Conservation (phyloP, 2,797 vertebrate genomes). For the Otus scops region DNA sequence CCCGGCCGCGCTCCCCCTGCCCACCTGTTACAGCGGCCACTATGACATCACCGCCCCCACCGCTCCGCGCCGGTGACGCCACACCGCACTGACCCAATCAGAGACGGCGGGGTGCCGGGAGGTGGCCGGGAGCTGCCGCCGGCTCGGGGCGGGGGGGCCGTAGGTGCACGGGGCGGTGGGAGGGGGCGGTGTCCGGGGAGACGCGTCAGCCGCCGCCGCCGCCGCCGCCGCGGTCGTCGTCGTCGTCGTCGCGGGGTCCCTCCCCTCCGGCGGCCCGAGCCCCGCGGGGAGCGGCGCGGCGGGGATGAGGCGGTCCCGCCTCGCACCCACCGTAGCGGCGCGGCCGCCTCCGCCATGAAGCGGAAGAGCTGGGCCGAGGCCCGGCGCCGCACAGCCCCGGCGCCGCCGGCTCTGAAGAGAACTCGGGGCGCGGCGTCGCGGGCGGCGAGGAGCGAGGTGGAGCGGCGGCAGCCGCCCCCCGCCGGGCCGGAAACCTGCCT, state of each 20-base stretch:
- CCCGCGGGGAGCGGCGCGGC: background rate
- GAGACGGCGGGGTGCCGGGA: background rate
- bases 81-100: background rate
- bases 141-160: background rate
- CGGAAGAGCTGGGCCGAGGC: slow-evolving; percentile 50
- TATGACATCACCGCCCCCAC: slow-evolving; percentile 1
- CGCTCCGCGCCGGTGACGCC: background rate
- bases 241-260: background rate
- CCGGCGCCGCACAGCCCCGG: slow-evolving; percentile 12
- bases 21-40: background rate
- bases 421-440: background rate
- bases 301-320: background rate
- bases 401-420: slow-evolving; percentile 42
- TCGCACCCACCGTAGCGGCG: background rate
- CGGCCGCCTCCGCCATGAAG: slow-evolving; percentile 52
- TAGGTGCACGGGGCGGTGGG: background rate
- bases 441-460: background rate
- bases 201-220: background rate
- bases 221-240: background rate
- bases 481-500: background rate
- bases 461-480: background rate
- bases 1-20: no score
- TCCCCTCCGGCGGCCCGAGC: background rate
- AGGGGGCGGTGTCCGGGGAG: background rate
- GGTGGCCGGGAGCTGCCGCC: background rate